These are phyloP conservation scores for Microctenopoma lineatum DNA, from an alignment of 2,797 vertebrate genomes.

Conservation along the genomic window DNA sequence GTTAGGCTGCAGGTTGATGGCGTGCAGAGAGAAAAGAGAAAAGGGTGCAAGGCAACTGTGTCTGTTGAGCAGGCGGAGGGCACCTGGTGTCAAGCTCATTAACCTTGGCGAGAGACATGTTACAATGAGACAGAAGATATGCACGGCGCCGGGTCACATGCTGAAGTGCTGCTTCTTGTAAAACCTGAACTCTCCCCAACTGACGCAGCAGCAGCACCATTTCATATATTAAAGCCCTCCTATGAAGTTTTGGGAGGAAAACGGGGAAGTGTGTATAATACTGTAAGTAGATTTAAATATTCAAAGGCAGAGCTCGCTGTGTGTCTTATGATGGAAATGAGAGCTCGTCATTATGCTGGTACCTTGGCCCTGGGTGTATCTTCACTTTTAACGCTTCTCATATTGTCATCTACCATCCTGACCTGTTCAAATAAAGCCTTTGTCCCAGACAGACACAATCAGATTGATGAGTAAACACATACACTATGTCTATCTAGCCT, in stretches of 20 bases:
- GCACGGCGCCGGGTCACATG: conserved; percentile 68
- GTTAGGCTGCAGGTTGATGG: conserved; percentile 55
- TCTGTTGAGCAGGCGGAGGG: conserved; percentile 64
- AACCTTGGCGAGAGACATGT: conserved; percentile 76
- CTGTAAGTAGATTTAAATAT: conserved; percentile 69
- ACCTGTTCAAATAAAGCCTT: conserved; percentile 73
- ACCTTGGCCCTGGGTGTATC: conserved; percentile 63
- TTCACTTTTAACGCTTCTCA: conserved; percentile 73
- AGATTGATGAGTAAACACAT: conserved; percentile 81
- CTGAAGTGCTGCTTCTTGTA: conserved; percentile 75
- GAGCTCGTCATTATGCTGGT: conserved; percentile 65
- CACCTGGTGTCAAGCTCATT: conserved; percentile 77
- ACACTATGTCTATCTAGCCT: conserved; percentile 81
- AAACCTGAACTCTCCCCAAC: conserved; percentile 69
- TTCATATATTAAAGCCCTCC: conserved; percentile 68
- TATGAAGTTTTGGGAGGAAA: conserved; percentile 60
- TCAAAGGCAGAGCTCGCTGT: conserved; percentile 51
- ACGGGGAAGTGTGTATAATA: conserved; percentile 54
- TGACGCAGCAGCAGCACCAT: conserved; percentile 69
- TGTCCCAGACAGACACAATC: conserved; percentile 71
- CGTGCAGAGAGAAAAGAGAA: conserved; percentile 58
- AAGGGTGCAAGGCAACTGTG: conserved; percentile 59
- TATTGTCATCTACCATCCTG: conserved; percentile 65
- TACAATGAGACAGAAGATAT: conserved; percentile 75
- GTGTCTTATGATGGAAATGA: conserved; percentile 54